Conservation (phyloP, 2,113 vertebrate genomes). For the Sminthopsis crassicaudata region DNA sequence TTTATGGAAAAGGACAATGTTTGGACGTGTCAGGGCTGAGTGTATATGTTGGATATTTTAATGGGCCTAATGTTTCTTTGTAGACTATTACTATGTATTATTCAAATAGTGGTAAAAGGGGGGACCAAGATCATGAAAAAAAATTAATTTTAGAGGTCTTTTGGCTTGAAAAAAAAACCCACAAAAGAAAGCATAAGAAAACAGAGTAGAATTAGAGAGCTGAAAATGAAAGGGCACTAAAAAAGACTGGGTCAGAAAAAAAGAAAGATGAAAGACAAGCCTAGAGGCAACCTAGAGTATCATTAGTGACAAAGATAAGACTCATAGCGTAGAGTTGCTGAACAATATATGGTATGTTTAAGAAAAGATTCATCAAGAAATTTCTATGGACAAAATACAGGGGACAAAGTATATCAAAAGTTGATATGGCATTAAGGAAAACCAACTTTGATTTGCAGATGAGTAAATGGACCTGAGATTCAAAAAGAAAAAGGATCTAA, state of each 20-base stretch:
- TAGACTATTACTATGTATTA: fast-evolving
- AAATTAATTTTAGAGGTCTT: neutral
- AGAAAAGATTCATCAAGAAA: neutral
- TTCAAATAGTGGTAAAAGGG: fast-evolving
- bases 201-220: fast-evolving
- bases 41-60: fast-evolving
- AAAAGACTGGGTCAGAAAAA: neutral
- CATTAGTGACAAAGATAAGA: neutral
- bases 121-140: neutral
- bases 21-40: neutral
- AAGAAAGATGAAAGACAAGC: no score
- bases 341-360: neutral
- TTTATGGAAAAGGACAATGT: neutral
- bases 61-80: fast-evolving
- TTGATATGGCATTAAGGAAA: neutral
- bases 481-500: neutral
- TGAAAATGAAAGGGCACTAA: neutral
- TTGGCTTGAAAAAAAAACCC: neutral
- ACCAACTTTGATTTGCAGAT: neutral
- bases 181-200: neutral
- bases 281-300: neutral
- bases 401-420: neutral
- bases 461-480: neutral
- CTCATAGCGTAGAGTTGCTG: neutral
- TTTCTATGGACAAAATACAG: neutral